These are phyloP conservation scores for Spodoptera picta DNA, from an alignment of 2,888 invertebrate genomes.

Conservation along the genomic window DNA sequence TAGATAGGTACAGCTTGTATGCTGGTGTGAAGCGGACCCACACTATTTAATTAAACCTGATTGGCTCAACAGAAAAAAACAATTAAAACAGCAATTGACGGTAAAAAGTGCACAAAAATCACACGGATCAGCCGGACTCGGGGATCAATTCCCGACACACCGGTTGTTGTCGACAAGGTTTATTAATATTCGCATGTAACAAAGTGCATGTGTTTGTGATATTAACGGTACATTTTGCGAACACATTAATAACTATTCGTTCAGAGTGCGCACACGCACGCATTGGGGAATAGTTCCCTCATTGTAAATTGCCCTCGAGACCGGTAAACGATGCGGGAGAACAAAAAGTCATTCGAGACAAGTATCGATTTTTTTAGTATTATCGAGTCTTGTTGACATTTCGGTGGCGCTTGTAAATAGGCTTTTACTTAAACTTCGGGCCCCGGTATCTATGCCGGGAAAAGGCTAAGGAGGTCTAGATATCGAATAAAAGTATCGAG, in stretches of 20 bases:
- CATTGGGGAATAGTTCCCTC: conserved; percentile 72
- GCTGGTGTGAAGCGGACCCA: conserved; percentile 59
- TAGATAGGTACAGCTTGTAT: conserved; percentile 63
- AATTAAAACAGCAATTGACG: conserved; percentile 58
- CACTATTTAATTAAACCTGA: conserved; percentile 71
- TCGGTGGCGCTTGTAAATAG: conserved; percentile 60
- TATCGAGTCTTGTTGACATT: conserved; percentile 67
- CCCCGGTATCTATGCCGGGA: conserved; percentile 55
- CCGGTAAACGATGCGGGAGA: conserved; percentile 74
- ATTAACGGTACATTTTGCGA: conserved; percentile 77
- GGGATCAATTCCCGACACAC: conserved; percentile 64
- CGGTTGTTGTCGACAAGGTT: conserved; percentile 66
- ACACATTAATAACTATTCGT: conserved; percentile 69
- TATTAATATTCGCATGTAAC: conserved; percentile 65
- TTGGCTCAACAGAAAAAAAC: conserved; percentile 63
- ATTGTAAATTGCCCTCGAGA: conserved; percentile 69
- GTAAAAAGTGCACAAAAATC: conserved; percentile 80
- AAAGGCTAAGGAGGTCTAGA: conserved; percentile 52
- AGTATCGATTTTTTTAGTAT: conserved; percentile 73
- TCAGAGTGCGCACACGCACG: conserved; percentile 74
- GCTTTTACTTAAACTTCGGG: conserved; percentile 43
- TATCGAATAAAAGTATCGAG: conserved; percentile 64
- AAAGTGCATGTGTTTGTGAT: conserved; percentile 72
- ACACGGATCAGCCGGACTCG: conserved; percentile 64
- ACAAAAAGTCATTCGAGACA: conserved; percentile 69